Evolutionary conservation across 2,113 vertebrate genomes (phyloP).

Genomic region (Gymnobelideus leadbeateri): DNA sequence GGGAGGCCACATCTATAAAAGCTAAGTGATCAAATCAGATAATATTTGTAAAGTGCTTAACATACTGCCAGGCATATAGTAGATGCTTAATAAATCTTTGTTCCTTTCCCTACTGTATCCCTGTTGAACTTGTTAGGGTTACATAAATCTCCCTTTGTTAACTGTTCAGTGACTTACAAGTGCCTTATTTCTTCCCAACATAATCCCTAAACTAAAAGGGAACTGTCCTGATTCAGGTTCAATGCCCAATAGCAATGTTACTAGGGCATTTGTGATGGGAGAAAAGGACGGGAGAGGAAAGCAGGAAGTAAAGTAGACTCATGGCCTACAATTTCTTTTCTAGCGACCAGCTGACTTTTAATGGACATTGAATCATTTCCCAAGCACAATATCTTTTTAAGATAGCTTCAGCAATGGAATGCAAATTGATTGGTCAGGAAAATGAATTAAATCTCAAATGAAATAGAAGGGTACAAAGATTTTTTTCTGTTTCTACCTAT

Average conservation of each 20-base stretch:
- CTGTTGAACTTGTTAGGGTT: neutral
- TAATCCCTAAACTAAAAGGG: neutral
- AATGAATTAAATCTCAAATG: conserved; percentile 31
- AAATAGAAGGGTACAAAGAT: conserved; percentile 19
- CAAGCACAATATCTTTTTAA: neutral
- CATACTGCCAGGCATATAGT: neutral
- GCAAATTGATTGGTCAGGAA: conserved; percentile 22
- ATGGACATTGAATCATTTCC: neutral
- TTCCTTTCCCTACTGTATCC: neutral
- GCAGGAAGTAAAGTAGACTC: neutral
- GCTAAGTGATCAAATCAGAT: neutral
- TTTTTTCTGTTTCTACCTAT: conserved; percentile 39
- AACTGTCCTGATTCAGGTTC: neutral
- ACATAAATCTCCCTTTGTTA: neutral
- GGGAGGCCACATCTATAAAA: neutral
- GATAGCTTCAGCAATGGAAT: conserved; percentile 9
- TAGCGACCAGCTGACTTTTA: neutral
- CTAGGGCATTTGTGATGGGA: neutral
- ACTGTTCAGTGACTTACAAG: neutral
- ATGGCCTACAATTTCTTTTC: neutral
- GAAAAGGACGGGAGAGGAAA: neutral
- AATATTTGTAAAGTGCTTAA: neutral
- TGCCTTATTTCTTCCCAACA: neutral
- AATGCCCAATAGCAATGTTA: neutral
- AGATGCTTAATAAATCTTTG: neutral